Evolutionary conservation across 2,888 invertebrate genomes (phyloP), one percentile per base, ranked within the genome.

Genomic region (Altica lythri): DNA sequence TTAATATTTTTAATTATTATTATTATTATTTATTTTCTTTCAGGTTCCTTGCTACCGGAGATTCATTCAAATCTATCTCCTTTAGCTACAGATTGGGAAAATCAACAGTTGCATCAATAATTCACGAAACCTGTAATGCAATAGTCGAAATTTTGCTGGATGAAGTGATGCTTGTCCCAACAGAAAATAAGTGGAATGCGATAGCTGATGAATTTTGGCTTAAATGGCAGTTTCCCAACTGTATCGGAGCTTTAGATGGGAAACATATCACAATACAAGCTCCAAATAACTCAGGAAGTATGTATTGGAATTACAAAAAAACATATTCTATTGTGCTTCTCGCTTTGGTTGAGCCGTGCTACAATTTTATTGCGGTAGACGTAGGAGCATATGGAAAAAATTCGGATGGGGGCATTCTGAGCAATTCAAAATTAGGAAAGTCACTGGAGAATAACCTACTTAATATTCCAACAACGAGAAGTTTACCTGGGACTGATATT

Each of bases 1-100:
- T n/a, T n/a, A n/a, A n/a, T n/a, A n/a, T n/a, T n/a, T n/a, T n/a
- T n/a, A n/a, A n/a, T n/a, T n/a, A n/a, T n/a, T n/a, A n/a, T n/a
- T n/a, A n/a, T n/a, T 27, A 27, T 27, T 27, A n/a, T n/a, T 27
- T n/a, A 27, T 27, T n/a, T 40, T 59, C 12, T 56, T 59, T 32
- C 44, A 61, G 56, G 42, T 62, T 57, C 40, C 52, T 66, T 38
- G 62, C 62, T 51, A 64, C 64, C 38, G 66, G 63, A 27, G 64
- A 66, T 63, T 63, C 55, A 44, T 65, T 66, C 43, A 59, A 61
- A 42, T 65, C 62, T 22, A 63, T 68, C 47, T 59, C 63, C 34
- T 62, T 63, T 49, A 65, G 58, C 56, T 68, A 64, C 54, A 59
- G 66, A 17, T 30, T 66, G 53, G 65, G 65, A 46, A 50, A 52